phyloP scores from a whole-genome alignment of 2,113 vertebrate species.

The Oriolus oriolus region DNA sequence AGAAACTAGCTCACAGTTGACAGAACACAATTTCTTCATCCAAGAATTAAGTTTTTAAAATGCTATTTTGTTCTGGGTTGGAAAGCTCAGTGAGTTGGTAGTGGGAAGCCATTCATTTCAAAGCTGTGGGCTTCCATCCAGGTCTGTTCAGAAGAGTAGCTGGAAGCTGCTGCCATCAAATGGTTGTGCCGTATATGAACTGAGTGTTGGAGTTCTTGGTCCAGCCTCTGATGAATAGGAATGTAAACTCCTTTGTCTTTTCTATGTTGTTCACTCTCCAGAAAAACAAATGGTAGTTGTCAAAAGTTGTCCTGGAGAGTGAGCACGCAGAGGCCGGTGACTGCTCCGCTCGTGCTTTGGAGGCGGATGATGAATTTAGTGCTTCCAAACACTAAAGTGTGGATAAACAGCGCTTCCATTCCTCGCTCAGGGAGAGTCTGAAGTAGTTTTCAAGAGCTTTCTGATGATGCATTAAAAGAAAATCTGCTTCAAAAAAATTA shows the following conservation, averaged over 20 bases:
- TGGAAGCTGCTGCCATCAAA: slow-evolving; percentile 67
- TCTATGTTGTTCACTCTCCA: neutral
- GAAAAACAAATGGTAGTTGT: neutral
- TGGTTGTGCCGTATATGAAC: slow-evolving; percentile 28
- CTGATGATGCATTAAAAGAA: neutral
- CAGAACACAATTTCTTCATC: neutral
- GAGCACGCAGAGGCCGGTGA: neutral
- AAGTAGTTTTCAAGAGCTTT: slow-evolving; percentile 17
- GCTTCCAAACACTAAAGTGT: neutral
- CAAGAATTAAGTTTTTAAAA: slow-evolving; percentile 45
- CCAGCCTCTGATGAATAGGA: neutral
- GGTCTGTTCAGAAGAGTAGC: slow-evolving; percentile 8
- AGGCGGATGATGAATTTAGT: neutral
- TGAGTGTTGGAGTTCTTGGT: slow-evolving; percentile 49
- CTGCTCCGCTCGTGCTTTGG: neutral
- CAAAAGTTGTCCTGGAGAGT: neutral
- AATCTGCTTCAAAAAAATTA: neutral
- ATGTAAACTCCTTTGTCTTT: neutral
- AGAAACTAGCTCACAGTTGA: slow-evolving; percentile 3
- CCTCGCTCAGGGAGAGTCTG: neutral
- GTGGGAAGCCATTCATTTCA: slow-evolving; percentile 40
- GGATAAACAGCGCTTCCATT: neutral
- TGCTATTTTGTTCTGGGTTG: slow-evolving; percentile 18
- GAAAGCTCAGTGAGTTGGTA: slow-evolving; percentile 26
- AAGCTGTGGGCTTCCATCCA: slow-evolving; percentile 15